Percentiles rank a stretch among this genome's conserved stretches.
Evolutionary conservation across 2,797 vertebrate genomes (phyloP).

Genomic region (Ispidina lecontei): DNA sequence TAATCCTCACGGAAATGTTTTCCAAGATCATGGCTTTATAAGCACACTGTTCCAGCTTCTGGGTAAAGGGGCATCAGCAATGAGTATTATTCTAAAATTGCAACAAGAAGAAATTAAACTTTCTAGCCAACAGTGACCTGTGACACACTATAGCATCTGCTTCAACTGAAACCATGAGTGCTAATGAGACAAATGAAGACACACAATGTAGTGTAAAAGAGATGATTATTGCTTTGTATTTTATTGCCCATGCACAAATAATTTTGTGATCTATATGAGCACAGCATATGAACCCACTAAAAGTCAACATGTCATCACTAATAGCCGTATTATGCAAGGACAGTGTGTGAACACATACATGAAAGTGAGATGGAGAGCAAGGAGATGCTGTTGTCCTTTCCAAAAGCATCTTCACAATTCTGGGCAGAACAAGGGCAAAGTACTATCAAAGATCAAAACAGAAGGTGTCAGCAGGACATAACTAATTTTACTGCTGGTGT

Average conservation of each 20-base stretch:
- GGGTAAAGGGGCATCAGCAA: background rate
- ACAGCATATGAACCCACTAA: background rate
- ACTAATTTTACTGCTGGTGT: background rate
- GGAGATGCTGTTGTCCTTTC: background rate
- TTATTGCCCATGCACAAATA: background rate
- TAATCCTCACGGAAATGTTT: background rate
- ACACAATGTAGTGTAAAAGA: background rate
- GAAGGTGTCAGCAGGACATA: background rate
- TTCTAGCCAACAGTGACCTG: background rate
- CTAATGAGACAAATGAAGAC: background rate
- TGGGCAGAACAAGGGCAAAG: background rate
- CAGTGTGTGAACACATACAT: background rate
- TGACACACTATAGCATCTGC: background rate
- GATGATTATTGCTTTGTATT: background rate
- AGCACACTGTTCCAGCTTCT: background rate
- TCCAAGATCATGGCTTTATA: background rate
- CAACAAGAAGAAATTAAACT: background rate
- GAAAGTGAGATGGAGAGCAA: background rate
- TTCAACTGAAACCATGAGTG: background rate
- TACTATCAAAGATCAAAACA: background rate
- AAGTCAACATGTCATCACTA: background rate
- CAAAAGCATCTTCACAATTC: background rate
- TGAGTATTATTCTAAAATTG: slow-evolving; percentile 10
- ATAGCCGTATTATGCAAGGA: background rate
- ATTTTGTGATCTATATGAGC: background rate